Conservation (phyloP, 1,140 invertebrate genomes). For the Pararge aegeria region DNA sequence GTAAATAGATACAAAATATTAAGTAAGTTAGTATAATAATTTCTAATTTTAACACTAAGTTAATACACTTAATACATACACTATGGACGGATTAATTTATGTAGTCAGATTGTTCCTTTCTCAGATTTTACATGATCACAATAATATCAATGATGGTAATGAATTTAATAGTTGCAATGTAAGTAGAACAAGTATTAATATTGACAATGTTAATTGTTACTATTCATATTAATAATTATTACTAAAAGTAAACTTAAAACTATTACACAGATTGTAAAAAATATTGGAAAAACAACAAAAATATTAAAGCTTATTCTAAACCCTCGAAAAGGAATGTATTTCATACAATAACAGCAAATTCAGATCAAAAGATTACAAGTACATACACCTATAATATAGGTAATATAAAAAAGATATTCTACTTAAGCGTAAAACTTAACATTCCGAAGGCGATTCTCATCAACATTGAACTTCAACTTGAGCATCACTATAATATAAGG, state of each 20-base stretch:
- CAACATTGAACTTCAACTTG: slow-evolving; percentile 26
- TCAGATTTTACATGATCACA: background rate
- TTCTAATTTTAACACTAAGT: slow-evolving; percentile 1
- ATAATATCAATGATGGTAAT: background rate
- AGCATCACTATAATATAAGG: slow-evolving; percentile 30
- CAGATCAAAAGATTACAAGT: slow-evolving; percentile 29
- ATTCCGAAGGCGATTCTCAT: slow-evolving; percentile 14
- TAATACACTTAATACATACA: background rate
- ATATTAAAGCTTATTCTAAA: slow-evolving; percentile 42
- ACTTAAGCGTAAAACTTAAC: slow-evolving; percentile 13
- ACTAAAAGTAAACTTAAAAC: slow-evolving; percentile 1
- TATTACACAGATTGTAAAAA: background rate
- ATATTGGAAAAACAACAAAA: slow-evolving; percentile 17
- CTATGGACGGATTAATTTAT: slow-evolving; percentile 22
- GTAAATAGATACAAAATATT: slow-evolving; percentile 3
- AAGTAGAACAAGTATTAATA: background rate
- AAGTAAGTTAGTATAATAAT: slow-evolving; percentile 1
- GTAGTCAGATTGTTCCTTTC: background rate
- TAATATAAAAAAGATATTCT: slow-evolving; percentile 20
- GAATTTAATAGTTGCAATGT: background rate
- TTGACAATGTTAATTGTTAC: too few relatives aligned
- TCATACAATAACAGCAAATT: slow-evolving; percentile 51
- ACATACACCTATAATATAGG: slow-evolving; percentile 25
- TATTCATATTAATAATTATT: too few relatives aligned
- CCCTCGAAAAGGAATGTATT: slow-evolving; percentile 49